Conservation (phyloP, 2,113 vertebrate species). For the cattle (Bos taurus) region DNA sequence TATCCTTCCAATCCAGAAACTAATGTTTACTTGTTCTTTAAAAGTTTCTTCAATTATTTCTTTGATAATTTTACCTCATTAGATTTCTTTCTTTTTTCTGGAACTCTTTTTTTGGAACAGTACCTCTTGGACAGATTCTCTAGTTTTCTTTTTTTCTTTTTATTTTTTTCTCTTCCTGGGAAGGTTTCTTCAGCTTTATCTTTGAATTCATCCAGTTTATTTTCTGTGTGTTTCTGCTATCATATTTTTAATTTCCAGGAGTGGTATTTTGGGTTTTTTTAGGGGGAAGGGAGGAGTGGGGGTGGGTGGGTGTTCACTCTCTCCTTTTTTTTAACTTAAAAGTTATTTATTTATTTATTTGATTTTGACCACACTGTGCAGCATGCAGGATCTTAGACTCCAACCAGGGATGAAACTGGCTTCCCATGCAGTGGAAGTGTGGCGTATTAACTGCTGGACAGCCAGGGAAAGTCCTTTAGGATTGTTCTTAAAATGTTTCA, state of each 20-base stretch:
- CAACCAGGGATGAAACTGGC: not conserved
- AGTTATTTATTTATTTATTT: not conserved
- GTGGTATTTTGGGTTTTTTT: not conserved
- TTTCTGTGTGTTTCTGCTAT: not conserved
- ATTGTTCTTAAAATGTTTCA: not conserved
- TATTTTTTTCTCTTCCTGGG: not conserved
- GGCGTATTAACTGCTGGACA: not conserved
- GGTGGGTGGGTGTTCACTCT: not conserved
- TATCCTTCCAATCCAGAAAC: not conserved
- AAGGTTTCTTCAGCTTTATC: not conserved
- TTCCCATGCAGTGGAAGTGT: not conserved
- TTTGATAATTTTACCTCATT: not conserved
- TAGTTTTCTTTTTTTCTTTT: not conserved
- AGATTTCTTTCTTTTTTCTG: not conserved
- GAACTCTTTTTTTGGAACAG: not conserved
- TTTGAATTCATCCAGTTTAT: not conserved
- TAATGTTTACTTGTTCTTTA: not conserved
- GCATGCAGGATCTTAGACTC: not conserved
- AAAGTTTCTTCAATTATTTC: not conserved
- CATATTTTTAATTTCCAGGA: not conserved
- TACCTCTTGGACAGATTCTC: not conserved
- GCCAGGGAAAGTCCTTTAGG: not conserved
- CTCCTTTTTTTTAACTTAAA: not conserved
- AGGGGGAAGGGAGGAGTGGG: fast-evolving
- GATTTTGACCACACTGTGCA: not conserved